These are phyloP conservation scores for Copidosoma aretas DNA, from an alignment of 2,888 invertebrate species.

Conservation along the genomic window DNA sequence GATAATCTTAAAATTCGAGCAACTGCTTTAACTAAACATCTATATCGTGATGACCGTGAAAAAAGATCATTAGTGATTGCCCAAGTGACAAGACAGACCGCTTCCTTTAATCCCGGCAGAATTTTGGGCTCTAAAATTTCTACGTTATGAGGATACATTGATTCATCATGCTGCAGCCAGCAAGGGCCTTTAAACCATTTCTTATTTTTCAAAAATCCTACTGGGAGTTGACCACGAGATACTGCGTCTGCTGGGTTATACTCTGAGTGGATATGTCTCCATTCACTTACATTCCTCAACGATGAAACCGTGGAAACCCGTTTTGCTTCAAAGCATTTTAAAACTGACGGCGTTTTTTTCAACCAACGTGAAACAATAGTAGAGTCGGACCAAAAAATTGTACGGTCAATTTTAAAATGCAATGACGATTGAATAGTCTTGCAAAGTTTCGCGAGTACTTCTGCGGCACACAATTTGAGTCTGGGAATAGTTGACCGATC, in stretches of 20 bases:
- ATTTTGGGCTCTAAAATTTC: too few species aligned
- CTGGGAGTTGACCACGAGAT: slow-evolving; percentile 36
- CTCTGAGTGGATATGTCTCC: slow-evolving; percentile 32
- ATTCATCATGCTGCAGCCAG: too few species aligned
- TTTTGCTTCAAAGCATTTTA: slow-evolving; percentile 42
- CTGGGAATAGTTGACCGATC: neutral
- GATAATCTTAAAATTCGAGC: too few species aligned
- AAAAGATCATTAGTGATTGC: too few species aligned
- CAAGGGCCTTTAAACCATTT: slow-evolving; percentile 29
- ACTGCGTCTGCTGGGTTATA: slow-evolving; percentile 41
- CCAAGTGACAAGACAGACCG: too few species aligned
- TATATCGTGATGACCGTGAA: too few species aligned
- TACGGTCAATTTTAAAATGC: slow-evolving; percentile 12
- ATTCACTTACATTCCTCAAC: slow-evolving; percentile 8
- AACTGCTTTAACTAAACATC: too few species aligned
- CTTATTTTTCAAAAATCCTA: slow-evolving; percentile 29
- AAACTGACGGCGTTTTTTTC: slow-evolving; percentile 12
- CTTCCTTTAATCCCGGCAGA: too few species aligned
- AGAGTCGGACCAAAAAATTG: slow-evolving; percentile 44
- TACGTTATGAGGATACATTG: too few species aligned
- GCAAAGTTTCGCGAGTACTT: slow-evolving; percentile 37
- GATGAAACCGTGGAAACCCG: slow-evolving; percentile 42
- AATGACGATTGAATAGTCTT: slow-evolving; percentile 20
- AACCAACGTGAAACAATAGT: slow-evolving; percentile 43
- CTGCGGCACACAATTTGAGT: slow-evolving; percentile 38